Conservation (phyloP, 2,888 invertebrate species). For the Leptothorax acervorum region DNA sequence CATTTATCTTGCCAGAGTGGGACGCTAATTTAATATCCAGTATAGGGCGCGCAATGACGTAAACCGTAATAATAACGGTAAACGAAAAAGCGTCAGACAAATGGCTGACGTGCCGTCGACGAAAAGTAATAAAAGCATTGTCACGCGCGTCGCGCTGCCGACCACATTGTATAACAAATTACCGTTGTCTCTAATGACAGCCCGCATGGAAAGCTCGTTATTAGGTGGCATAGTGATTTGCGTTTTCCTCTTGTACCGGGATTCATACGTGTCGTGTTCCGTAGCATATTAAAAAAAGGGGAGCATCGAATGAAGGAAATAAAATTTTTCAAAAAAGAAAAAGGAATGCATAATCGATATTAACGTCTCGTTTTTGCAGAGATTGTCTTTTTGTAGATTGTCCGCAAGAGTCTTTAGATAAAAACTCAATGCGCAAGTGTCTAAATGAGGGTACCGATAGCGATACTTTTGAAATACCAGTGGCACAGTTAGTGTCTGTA, state of each 20-base stretch:
- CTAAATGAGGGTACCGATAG: background rate
- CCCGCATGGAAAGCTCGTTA: constrained; percentile 48
- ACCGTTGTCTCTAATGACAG: constrained; percentile 52
- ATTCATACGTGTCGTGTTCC: background rate
- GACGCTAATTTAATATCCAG: constrained; percentile 16
- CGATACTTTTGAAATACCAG: constrained; percentile 12
- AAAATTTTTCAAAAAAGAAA: background rate
- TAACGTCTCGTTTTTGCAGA: background rate
- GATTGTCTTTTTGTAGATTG: background rate
- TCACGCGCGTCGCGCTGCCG: constrained; percentile 34
- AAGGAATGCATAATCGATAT: background rate
- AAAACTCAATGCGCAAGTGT: background rate
- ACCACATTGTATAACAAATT: constrained; percentile 63
- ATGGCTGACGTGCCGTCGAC: constrained; percentile 28
- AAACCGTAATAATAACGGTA: constrained; percentile 48
- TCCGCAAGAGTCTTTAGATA: too few relatives aligned
- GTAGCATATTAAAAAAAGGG: background rate
- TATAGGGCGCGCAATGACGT: background rate
- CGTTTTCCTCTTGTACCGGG: constrained; percentile 11
- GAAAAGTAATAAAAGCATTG: constrained; percentile 53
- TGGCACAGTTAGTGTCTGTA: constrained; percentile 16
- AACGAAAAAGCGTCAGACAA: constrained; percentile 38
- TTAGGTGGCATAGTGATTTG: constrained; percentile 38
- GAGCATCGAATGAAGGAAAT: background rate
- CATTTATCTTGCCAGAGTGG: background rate